phyloP scores from a whole-genome alignment of 2,888 invertebrate genomes.

The Chrysomela aeneicollis region DNA sequence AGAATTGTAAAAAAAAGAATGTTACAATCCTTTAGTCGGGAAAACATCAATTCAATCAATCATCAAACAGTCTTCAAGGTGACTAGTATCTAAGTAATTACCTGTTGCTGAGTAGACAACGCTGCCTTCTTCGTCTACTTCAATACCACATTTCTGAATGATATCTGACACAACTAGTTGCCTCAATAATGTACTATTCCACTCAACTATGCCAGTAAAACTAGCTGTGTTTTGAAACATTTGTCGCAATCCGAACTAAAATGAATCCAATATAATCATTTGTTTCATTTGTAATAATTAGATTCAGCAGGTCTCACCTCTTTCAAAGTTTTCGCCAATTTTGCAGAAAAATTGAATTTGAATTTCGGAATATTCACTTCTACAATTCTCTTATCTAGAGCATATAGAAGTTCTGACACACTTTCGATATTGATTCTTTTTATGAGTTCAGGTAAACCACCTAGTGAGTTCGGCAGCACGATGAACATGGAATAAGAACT shows the following conservation, averaged over 20 bases:
- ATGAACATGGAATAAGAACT: conserved; percentile 78
- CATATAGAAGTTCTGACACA: conserved; percentile 66
- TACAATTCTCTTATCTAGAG: conserved; percentile 68
- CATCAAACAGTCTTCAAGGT: no score
- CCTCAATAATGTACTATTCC: conserved; percentile 57
- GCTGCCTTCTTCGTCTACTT: conserved; percentile 79
- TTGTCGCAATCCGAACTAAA: conserved; percentile 74
- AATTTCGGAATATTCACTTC: conserved; percentile 77
- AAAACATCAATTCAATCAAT: no score
- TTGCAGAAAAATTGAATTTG: conserved; percentile 73
- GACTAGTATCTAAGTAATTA: no score
- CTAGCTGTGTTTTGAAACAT: conserved; percentile 77
- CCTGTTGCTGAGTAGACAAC: conserved; percentile 75
- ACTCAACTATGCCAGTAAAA: conserved; percentile 72
- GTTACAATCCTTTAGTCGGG: no score
- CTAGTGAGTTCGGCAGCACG: conserved; percentile 71
- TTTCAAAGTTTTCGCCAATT: conserved; percentile 68
- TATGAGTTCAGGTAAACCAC: conserved; percentile 69
- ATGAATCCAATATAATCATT: conserved; percentile 29
- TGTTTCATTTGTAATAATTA: neutral
- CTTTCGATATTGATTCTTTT: conserved; percentile 65
- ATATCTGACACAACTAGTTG: conserved; percentile 72
- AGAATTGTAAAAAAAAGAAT: no score
- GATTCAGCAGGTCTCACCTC: conserved; percentile 62
- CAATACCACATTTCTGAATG: conserved; percentile 78